Base-by-base conservation (phyloP, 1,140 invertebrate species). In the Vanessa atalanta region DNA sequence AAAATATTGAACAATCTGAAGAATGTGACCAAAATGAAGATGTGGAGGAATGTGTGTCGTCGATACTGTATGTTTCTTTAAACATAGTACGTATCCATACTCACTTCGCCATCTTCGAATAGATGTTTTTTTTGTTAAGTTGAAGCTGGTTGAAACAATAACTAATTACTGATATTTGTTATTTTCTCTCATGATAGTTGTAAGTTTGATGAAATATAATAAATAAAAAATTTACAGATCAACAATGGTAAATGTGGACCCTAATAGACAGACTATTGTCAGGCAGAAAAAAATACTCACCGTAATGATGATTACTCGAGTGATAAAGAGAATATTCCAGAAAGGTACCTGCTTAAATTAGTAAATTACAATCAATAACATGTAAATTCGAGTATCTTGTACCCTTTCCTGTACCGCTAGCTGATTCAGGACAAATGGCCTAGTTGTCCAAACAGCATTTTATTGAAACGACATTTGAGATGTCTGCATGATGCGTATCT, bases 211-310 rank as follows among this genome's bases (percentile, higher is more conserved):
- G 50, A 51, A 14, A 51, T 51, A 51, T 51, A 51, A 14, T 51
- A 51, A 51, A 51, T 51, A 50, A 51, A 51, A 51, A 51, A 51
- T 51, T 51, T 51, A 51, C 50, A 51, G 50, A 51, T 51, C 50
- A 51, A 51, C 50, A 51, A 51, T 51, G 50, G 50, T 51, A 51
- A 51, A 51, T 51, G 14, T 48, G 14, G 47, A 48, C 47, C 47
- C 47, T 48, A 48, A 48, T 48, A 48, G 47, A 48, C 14, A 51
- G 50, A 51, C 47, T 48, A 48, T 48, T 3, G 47, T 48, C 47
- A 48, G 47, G 47, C 47, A 48, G 47, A 12, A 48, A 48, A 51
- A 14, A 51, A 12, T 51, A 51, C 50, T 51, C 13, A 51, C 50
- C 11, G 50, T 51, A 51, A 51, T 51, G 50, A 51, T 51, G 50